Conservation (phyloP, 2,888 invertebrate genomes). For the Cryptus armator region DNA sequence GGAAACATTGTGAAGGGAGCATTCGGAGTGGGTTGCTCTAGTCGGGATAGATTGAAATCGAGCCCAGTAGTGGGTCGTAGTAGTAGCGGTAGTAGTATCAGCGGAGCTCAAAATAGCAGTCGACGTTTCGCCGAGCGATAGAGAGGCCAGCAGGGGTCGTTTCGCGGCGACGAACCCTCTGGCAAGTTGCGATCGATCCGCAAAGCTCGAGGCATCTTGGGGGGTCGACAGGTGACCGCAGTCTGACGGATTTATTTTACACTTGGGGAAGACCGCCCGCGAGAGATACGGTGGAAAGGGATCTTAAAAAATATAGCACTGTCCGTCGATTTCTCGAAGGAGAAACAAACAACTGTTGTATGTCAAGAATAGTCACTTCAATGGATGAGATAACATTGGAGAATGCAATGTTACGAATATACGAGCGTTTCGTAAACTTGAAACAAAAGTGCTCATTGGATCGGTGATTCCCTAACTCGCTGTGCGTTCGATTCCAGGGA, state of each 20-base stretch:
- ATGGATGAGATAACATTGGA: too few relatives aligned
- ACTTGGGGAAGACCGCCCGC: background rate
- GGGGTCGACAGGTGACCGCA: slow-evolving; percentile 44
- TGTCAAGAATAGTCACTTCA: too few relatives aligned
- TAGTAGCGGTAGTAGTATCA: background rate
- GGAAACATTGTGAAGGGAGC: background rate
- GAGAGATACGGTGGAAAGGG: slow-evolving; percentile 16
- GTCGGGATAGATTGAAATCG: slow-evolving; percentile 16
- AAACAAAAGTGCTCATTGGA: too few relatives aligned
- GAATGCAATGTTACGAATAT: too few relatives aligned
- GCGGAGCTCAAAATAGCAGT: slow-evolving; percentile 32
- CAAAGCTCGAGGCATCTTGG: slow-evolving; percentile 28
- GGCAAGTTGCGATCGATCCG: slow-evolving; percentile 48
- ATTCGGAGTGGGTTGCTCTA: background rate
- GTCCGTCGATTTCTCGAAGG: background rate
- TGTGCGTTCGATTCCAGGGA: too few relatives aligned
- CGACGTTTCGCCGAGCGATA: slow-evolving; percentile 12
- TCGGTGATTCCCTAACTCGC: too few relatives aligned
- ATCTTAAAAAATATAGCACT: background rate
- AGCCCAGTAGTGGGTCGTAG: background rate
- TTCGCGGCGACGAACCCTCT: slow-evolving; percentile 24
- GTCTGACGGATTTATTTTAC: slow-evolving; percentile 56
- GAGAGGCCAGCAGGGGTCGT: slow-evolving; percentile 27
- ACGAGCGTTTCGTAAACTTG: too few relatives aligned
- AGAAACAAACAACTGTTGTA: background rate